Evolutionary conservation across 2,888 invertebrate species (phyloP), one percentile per base, ranked within the genome.

Genomic region (Hirtodrosophila trivittata): DNA sequence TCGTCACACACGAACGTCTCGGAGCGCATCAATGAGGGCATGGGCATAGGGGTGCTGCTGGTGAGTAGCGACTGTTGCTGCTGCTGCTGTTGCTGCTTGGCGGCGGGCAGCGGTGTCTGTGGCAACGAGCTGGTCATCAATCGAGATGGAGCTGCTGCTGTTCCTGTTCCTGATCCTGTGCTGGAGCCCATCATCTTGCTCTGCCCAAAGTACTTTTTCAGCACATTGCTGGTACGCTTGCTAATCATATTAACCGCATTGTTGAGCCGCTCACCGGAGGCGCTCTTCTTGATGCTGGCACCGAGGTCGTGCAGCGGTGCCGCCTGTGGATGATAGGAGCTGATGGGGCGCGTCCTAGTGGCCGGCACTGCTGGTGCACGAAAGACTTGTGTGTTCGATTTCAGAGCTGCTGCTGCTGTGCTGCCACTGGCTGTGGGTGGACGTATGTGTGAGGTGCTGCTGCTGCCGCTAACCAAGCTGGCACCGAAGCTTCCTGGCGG

Each of bases 1-100:
- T 85, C 84, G 10, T 84, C 83, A 25, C 90, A 88, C 0, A 90
- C 85, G 71, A 90, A 90, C 1, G 90, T 90, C 30, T 90, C 90
- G 21, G 90, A 90, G 3, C 90, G 82, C 38, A 88, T 84, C 0
- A 90, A 70, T 0, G n/a, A n/a, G n/a, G n/a, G n/a, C n/a, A n/a
- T n/a, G n/a, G 75, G 72, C 64, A 75, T 70, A 1, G 83, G 81
- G 0, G 71, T 86, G 33, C 73, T 73, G 64, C 77, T 77, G 10
- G 58, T 72, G 4, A 80, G 8, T 14, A 32, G 41, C 14, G 13
- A 16, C 10, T 21, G 66, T 43, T 47, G 70, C 26, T 37, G 67
- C 30, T 41, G 67, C 52, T 46, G 66, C 51, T 52, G 58, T 64
- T n/a, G 32, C 49, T 30, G 62, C 68, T 76, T 54, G 58, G 81